phyloP scores from a whole-genome alignment of 2,797 vertebrate genomes.

The Xyrichtys novacula region DNA sequence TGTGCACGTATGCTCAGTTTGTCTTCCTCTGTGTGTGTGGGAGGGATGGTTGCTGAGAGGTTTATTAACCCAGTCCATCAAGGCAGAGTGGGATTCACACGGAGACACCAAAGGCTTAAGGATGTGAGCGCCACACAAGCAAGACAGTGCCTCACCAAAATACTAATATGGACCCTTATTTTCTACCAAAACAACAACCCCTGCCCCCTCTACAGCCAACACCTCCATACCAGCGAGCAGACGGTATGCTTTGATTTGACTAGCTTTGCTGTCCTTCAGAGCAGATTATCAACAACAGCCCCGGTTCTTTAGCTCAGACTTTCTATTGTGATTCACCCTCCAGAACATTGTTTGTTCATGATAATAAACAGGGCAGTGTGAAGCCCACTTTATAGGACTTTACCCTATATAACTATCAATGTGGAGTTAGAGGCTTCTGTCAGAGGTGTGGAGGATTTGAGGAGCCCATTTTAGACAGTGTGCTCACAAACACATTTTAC shows the following conservation, averaged over 20 bases:
- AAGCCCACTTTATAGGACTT: constrained; percentile 29
- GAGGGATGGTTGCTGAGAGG: constrained; percentile 73
- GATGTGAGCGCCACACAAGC: constrained; percentile 82
- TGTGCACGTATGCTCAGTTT: constrained; percentile 27
- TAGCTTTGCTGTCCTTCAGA: constrained; percentile 56
- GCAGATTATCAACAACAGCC: constrained; percentile 44
- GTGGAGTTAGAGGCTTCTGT: constrained; percentile 34
- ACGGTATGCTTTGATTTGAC: constrained; percentile 62
- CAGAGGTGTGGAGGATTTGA: constrained; percentile 33
- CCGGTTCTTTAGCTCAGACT: constrained; percentile 11
- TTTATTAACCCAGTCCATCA: constrained; percentile 88
- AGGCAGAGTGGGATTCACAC: constrained; percentile 83
- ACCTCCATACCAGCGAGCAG: constrained; percentile 35
- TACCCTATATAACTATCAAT: constrained; percentile 37
- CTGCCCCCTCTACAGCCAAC: constrained; percentile 24
- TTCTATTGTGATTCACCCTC: constrained; percentile 23
- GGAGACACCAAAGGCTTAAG: constrained; percentile 85
- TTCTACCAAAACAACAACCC: constrained; percentile 67
- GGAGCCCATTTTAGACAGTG: constrained; percentile 37
- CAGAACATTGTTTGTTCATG: constrained; percentile 37
- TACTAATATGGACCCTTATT: constrained; percentile 85
- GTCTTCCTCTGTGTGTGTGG: constrained; percentile 35
- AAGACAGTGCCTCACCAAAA: constrained; percentile 77
- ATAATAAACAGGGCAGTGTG: constrained; percentile 18
- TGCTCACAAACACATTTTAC: constrained; percentile 51